Percentiles rank a stretch among this genome's conserved stretches.
Evolutionary conservation across 2,113 vertebrate genomes (phyloP).

Genomic region (Elaphurus davidianus): DNA sequence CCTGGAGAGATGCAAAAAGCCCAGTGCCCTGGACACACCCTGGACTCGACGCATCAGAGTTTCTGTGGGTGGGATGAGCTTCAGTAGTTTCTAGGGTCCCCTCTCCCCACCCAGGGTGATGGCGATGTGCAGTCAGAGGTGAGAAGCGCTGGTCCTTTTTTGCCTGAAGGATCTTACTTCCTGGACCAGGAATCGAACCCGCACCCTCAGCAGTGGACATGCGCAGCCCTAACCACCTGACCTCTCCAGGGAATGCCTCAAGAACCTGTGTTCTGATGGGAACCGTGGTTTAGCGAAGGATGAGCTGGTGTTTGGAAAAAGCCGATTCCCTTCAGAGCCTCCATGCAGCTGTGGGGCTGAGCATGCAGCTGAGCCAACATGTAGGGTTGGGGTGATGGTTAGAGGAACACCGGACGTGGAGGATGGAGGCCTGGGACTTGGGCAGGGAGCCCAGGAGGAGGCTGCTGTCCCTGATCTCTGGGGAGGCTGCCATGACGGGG

Average conservation of each 20-base stretch:
- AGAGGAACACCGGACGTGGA: background rate
- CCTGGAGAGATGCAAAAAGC: background rate
- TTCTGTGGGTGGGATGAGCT: background rate
- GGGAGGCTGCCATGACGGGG: fast-evolving
- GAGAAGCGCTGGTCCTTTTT: background rate
- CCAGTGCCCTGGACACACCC: background rate
- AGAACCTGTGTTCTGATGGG: background rate
- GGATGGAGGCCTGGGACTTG: background rate
- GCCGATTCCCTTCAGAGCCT: background rate
- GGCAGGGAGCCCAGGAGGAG: background rate
- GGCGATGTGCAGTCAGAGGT: fast-evolving
- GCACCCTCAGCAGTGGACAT: background rate
- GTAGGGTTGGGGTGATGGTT: background rate
- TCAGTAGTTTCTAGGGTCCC: background rate
- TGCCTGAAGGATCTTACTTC: background rate
- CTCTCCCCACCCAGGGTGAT: background rate
- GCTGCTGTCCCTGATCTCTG: background rate
- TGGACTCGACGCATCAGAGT: background rate
- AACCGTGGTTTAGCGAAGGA: background rate
- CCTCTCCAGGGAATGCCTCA: background rate
- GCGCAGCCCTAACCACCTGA: background rate
- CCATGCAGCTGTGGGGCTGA: background rate
- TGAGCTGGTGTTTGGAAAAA: background rate
- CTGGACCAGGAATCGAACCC: background rate
- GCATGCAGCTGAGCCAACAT: background rate